phyloP scores from a whole-genome alignment of 2,888 invertebrate genomes.

The Cyclophora albipunctata region DNA sequence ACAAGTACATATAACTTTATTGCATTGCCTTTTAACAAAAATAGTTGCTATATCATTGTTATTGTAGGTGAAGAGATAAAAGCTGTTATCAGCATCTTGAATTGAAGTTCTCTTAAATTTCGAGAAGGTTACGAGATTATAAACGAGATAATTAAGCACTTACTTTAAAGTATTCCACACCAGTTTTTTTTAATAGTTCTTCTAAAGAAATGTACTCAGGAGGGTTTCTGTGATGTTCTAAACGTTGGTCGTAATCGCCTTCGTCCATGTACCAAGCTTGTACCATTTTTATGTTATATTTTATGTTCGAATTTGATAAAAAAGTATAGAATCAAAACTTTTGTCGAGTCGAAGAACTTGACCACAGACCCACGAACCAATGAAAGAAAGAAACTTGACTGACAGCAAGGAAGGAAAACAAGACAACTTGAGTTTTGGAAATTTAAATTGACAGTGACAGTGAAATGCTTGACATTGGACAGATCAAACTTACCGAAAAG shows the following conservation, averaged over 20 bases:
- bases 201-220: constrained; percentile 81
- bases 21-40: no score
- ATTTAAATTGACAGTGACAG: not conserved
- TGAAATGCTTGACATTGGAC: no score
- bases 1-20: no score
- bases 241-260: constrained; percentile 80
- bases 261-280: constrained; percentile 90
- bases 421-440: not conserved
- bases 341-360: no score
- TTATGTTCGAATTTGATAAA: not conserved
- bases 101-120: no score
- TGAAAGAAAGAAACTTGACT: no score
- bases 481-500: no score
- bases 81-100: no score
- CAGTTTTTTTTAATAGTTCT: constrained; percentile 80
- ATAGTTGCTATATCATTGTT: no score
- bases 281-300: constrained; percentile 80
- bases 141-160: constrained; percentile 22
- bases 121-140: no score
- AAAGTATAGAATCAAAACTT: not conserved
- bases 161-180: constrained; percentile 94
- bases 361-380: no score
- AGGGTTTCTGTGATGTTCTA: constrained; percentile 88
- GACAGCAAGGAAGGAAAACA: not conserved
- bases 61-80: no score